These are phyloP conservation scores for Dryoscopus gambensis DNA, from an alignment of 2,113 vertebrate species.

Conservation along the genomic window DNA sequence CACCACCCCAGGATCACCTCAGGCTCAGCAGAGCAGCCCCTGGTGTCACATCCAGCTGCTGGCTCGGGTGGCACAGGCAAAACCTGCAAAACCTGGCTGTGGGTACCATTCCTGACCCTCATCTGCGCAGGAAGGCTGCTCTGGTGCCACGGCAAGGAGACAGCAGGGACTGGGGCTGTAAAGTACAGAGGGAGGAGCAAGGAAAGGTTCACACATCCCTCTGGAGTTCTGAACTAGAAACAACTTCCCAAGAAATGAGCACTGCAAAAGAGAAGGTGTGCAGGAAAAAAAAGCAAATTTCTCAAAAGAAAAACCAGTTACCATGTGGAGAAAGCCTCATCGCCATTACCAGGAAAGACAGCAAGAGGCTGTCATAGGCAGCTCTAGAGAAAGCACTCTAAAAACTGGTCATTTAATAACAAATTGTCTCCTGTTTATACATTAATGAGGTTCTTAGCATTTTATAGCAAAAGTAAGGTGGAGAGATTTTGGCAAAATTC, in stretches of 20 bases:
- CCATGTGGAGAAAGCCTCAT: not conserved
- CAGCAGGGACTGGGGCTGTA: not conserved
- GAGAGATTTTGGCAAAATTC: not conserved
- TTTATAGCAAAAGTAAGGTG: not conserved
- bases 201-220: not conserved
- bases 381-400: not conserved
- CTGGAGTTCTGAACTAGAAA: not conserved
- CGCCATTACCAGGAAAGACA: not conserved
- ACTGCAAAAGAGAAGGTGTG: not conserved
- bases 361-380: not conserved
- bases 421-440: not conserved
- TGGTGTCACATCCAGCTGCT: not conserved
- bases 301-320: not conserved
- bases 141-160: not conserved
- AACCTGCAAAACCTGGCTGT: not conserved
- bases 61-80: not conserved
- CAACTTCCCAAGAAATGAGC: not conserved
- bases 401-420: not conserved
- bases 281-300: not conserved
- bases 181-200: accelerated
- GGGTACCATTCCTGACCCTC: not conserved
- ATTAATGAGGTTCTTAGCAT: not conserved
- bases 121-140: not conserved
- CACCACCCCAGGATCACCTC: not conserved
- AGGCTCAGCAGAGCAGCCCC: not conserved